These are phyloP conservation scores for Buceros bicornis DNA, from an alignment of 2,797 vertebrate genomes.

Conservation along the genomic window DNA sequence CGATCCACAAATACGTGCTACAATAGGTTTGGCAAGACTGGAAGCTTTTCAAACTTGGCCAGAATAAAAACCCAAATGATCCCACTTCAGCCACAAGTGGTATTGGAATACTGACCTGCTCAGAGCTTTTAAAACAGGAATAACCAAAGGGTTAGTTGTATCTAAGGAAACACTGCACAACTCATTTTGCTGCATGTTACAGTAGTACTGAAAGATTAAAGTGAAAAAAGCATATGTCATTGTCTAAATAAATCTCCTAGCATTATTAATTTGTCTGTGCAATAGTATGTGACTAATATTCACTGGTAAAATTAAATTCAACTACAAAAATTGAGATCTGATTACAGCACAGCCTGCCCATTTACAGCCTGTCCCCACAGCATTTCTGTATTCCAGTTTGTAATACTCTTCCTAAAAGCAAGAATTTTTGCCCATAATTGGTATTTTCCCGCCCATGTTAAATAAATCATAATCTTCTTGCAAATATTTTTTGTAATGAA, in stretches of 20 bases:
- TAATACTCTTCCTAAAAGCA: background rate
- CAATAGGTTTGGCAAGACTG: background rate
- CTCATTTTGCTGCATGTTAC: background rate
- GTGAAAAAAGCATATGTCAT: background rate
- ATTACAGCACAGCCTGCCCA: constrained; percentile 13
- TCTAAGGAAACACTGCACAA: background rate
- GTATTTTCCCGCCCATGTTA: background rate
- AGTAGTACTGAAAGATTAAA: background rate
- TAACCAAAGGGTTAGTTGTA: background rate
- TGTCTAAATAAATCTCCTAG: constrained; percentile 37
- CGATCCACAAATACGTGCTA: background rate
- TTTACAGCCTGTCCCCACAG: constrained; percentile 30
- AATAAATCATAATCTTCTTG: background rate
- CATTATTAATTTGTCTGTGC: constrained; percentile 35
- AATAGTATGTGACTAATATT: constrained; percentile 42
- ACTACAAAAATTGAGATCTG: constrained; percentile 20
- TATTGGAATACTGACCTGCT: background rate
- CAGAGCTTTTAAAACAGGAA: background rate
- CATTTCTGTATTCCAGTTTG: background rate
- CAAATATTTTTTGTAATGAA: background rate
- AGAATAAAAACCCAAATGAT: background rate
- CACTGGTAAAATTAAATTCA: constrained; percentile 31
- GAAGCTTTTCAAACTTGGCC: background rate
- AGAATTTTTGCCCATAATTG: background rate
- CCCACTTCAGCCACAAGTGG: background rate